Conservation (phyloP, 2,888 invertebrate species). For the Protodeltote pygarga region DNA sequence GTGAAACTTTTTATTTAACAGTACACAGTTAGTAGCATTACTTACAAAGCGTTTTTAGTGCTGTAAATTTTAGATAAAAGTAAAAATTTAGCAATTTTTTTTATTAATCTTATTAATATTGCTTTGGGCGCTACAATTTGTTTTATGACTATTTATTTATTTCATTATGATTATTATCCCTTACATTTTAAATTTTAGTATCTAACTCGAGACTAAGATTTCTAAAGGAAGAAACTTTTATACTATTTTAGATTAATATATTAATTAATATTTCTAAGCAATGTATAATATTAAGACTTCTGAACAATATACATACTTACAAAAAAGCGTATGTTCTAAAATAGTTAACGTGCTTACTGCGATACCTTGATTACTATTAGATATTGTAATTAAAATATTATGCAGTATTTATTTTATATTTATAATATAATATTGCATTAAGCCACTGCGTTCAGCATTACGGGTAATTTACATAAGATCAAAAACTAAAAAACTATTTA, state of each 20-base stretch:
- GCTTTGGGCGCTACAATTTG: not conserved
- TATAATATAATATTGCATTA: slow-evolving; percentile 7
- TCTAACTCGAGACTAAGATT: slow-evolving; percentile 17
- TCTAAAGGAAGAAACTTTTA: slow-evolving; percentile 14
- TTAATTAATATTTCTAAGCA: slow-evolving; percentile 44
- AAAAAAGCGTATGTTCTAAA: slow-evolving; percentile 85
- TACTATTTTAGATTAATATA: slow-evolving; percentile 25
- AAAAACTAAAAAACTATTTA: slow-evolving; percentile 9
- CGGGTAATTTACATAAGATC: slow-evolving; percentile 20
- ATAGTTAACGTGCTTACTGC: slow-evolving; percentile 76
- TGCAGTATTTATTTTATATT: slow-evolving; percentile 6
- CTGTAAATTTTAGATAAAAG: no score
- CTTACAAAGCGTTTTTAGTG: no score
- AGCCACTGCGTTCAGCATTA: slow-evolving; percentile 10
- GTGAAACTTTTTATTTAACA: not conserved
- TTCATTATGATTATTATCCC: not conserved
- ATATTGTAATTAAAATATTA: slow-evolving; percentile 37
- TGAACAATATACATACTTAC: slow-evolving; percentile 59
- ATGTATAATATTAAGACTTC: slow-evolving; percentile 55
- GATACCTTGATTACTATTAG: slow-evolving; percentile 49
- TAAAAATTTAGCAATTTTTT: no score
- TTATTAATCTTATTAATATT: not conserved
- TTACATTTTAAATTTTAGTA: not conserved
- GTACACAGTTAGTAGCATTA: no score
- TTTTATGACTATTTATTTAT: not conserved